Percentiles rank a stretch among this genome's conserved stretches.
Evolutionary conservation across 92 coral and sea anemone genomes (phyloP).

Genomic region (Paramuricea clavata): DNA sequence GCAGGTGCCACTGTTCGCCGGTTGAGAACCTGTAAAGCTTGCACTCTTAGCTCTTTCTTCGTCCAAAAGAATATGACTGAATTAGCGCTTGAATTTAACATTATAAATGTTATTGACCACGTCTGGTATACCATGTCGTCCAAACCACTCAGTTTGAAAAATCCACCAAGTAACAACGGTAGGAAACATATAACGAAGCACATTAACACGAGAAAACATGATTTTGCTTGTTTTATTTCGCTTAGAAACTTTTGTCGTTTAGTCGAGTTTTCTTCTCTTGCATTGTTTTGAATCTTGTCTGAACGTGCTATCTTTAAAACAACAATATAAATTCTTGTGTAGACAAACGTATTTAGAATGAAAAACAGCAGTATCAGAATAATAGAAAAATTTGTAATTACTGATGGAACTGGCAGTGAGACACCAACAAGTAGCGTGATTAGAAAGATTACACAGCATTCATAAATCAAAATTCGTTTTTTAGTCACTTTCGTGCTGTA

Average conservation of each 20-base stretch:
- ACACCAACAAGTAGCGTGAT: neutral
- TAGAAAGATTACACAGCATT: slow-evolving; percentile 10
- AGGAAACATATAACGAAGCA: slow-evolving; percentile 26
- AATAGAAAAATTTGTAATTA: neutral
- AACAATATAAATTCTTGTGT: neutral
- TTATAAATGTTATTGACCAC: slow-evolving; percentile 19
- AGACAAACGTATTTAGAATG: neutral
- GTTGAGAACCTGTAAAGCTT: neutral
- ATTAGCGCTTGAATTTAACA: slow-evolving; percentile 9
- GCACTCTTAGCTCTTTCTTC: neutral
- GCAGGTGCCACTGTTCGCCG: no score
- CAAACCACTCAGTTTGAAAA: neutral
- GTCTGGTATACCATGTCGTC: neutral
- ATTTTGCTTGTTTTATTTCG: slow-evolving; percentile 18
- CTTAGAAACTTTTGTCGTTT: neutral
- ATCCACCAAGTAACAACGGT: neutral
- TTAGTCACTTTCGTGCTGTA: neutral
- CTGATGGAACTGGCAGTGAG: neutral
- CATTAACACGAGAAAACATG: slow-evolving; percentile 6
- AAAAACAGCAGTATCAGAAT: neutral
- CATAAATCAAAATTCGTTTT: neutral
- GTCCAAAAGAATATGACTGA: slow-evolving; percentile 35
- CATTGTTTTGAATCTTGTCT: neutral
- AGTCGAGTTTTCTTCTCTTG: neutral
- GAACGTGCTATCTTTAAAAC: neutral